These are phyloP conservation scores for Platichthys flesus DNA, from an alignment of 2,113 vertebrate genomes.

Conservation along the genomic window DNA sequence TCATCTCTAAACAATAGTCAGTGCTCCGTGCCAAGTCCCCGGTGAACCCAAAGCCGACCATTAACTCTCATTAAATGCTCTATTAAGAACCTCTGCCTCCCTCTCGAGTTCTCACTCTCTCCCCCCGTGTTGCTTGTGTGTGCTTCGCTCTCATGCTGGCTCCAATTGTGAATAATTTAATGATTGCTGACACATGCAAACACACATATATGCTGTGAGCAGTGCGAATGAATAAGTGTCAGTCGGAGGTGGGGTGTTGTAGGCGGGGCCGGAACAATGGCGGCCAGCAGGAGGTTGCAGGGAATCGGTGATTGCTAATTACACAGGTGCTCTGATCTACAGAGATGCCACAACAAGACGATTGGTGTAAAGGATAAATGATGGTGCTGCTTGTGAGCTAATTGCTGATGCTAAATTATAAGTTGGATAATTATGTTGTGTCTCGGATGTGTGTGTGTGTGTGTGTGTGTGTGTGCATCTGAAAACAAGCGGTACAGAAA, in stretches of 20 bases:
- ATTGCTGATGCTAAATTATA: constrained; percentile 62
- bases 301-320: constrained; percentile 71
- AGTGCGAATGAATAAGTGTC: neutral
- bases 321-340: constrained; percentile 39
- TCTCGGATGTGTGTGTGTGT: constrained; percentile 7
- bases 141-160: constrained; percentile 33
- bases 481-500: constrained; percentile 19
- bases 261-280: constrained; percentile 35
- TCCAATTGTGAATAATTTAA: constrained; percentile 67
- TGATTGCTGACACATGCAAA: constrained; percentile 44
- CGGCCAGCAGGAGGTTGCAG: constrained; percentile 40
- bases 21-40: constrained; percentile 31
- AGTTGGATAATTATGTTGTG: constrained; percentile 55
- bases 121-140: constrained; percentile 14
- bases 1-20: constrained; percentile 38
- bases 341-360: constrained; percentile 55
- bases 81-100: constrained; percentile 51
- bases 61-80: constrained; percentile 71
- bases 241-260: constrained; percentile 2
- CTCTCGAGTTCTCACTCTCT: constrained; percentile 12
- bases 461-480: constrained; percentile 1
- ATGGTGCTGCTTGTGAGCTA: constrained; percentile 37
- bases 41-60: constrained; percentile 42
- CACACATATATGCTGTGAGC: constrained; percentile 7
- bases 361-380: constrained; percentile 49